These are phyloP conservation scores for Coenobita brevimanus DNA, from an alignment of 1,140 invertebrate genomes.

Conservation along the genomic window DNA sequence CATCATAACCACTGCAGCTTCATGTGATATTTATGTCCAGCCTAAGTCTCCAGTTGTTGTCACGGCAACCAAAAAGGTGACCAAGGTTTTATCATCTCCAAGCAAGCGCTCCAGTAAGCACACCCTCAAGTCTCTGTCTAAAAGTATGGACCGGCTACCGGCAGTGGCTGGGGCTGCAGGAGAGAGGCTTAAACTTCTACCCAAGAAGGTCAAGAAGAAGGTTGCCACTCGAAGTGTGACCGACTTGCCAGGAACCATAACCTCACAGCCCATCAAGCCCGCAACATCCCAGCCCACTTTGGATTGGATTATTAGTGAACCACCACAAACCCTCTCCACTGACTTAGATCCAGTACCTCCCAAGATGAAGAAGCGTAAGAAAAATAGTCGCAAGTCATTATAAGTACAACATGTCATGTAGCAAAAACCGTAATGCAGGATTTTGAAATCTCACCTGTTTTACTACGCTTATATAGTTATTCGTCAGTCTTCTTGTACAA, in stretches of 20 bases:
- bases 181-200: conserved; percentile 52
- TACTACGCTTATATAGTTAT: neutral
- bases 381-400: conserved; percentile 51
- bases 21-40: conserved; percentile 52
- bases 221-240: conserved; percentile 53
- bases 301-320: conserved; percentile 55
- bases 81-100: conserved; percentile 49
- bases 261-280: conserved; percentile 51
- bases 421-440: neutral
- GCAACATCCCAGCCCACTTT: conserved; percentile 52
- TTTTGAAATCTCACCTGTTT: neutral
- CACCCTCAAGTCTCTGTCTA: conserved; percentile 54
- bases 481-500: neutral
- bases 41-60: conserved; percentile 55
- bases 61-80: conserved; percentile 43
- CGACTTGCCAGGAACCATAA: conserved; percentile 47
- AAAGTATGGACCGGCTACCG: conserved; percentile 56
- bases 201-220: conserved; percentile 60
- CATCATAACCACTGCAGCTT: conserved; percentile 46
- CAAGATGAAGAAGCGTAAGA: conserved; percentile 54
- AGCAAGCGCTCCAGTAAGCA: conserved; percentile 58
- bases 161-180: conserved; percentile 53
- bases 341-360: conserved; percentile 51
- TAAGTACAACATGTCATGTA: neutral
- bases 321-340: conserved; percentile 42